Base-by-base conservation (phyloP, 2,888 invertebrate species). In the Stegana nigrithorax region DNA sequence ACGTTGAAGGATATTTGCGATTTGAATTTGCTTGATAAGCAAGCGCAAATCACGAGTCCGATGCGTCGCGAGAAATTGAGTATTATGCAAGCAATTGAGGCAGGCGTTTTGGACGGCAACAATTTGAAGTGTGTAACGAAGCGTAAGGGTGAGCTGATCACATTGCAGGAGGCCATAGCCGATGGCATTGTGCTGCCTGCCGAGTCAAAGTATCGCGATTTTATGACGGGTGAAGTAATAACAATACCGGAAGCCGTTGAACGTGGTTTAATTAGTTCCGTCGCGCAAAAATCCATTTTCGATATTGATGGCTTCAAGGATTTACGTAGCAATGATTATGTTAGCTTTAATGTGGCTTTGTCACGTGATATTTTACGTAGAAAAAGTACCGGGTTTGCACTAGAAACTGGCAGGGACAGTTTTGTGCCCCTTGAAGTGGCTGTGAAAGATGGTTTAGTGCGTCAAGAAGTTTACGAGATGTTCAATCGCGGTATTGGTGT, bases 291-390 rank as follows among this genome's bases (percentile, higher is more conserved):
- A 84, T 94, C 94, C 1, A 93, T 97, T 72, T 97, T 97, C 82
- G 93, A 96, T 83, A 94, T 97, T 66, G 95, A 96, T 73, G 96
- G 93, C 60, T 94, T 96, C 81, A 92, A 92, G 81, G 93, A 95
- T 84, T 91, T 93, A 0, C 89, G 91, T 75, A 92, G 92, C 56
- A 91, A 90, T 36, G 93, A 94, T 81, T 93, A 92, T 81, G 89
- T 96, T 73, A 94, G 94, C 70, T 92, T 96, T 77, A 95, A 95
- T 84, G 88, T 90, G 65, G 95, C 95, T 39, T 87, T 93, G 66
- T 89, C 91, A 63, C 92, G 92, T 78, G 93, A 93, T 69, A 88
- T 92, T 80, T 88, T 96, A 51, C 91, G 92, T 82, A 90, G 91
- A 77, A 92, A 90, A 73, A 89, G 90, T 62, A 90, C 90, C 59